A percentile compares a stretch with the other conserved stretches of the same genome.
Conservation (phyloP, 2,113 vertebrate genomes). For the Platycercus adscitus region DNA sequence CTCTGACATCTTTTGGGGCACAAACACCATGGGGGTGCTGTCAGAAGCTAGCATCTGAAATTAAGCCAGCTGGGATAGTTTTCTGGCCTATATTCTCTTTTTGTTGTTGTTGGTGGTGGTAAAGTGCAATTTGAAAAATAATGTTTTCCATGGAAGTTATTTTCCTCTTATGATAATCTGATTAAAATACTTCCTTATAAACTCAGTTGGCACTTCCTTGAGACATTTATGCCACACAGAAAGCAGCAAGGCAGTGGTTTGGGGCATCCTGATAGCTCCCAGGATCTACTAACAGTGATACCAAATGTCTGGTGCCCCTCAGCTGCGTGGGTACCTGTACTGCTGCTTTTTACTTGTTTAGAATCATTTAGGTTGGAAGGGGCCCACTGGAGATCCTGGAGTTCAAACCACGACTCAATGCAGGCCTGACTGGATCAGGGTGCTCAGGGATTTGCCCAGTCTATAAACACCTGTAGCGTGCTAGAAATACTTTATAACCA, state of each 20-base stretch:
- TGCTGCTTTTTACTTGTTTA: not conserved
- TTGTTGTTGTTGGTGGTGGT: not conserved
- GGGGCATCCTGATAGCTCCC: not conserved
- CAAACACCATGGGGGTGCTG: not conserved
- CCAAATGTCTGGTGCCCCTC: not conserved
- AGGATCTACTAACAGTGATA: not conserved
- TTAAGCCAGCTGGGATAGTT: not conserved
- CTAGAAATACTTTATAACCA: not conserved
- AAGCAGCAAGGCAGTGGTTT: not conserved
- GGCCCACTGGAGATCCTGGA: not conserved
- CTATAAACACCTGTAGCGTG: not conserved
- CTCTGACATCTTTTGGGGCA: not conserved
- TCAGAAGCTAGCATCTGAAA: not conserved
- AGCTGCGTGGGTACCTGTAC: not conserved
- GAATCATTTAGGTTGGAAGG: not conserved
- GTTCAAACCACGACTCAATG: not conserved
- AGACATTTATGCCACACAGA: not conserved
- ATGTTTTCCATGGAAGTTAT: not conserved
- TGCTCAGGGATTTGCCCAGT: not conserved
- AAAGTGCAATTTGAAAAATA: not conserved
- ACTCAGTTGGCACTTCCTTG: not conserved
- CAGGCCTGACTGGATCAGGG: not conserved
- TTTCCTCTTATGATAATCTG: not conserved
- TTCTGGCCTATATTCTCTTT: not conserved
- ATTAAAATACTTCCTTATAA: not conserved